Evolutionary conservation across 2,888 invertebrate species (phyloP).

Genomic region (Trachelus troglodyta): DNA sequence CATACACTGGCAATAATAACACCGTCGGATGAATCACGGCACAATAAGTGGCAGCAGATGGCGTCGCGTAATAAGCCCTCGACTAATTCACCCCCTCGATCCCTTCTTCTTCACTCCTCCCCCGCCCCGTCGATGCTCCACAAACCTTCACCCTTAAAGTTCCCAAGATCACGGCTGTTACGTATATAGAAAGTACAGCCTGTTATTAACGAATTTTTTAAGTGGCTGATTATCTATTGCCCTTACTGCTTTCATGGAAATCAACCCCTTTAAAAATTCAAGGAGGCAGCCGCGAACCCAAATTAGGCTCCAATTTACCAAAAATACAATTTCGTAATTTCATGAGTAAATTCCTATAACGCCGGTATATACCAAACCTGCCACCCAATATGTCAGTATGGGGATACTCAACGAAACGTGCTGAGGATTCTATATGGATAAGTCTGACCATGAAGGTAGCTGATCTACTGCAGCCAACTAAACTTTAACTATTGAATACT

Average conservation of each 20-base stretch:
- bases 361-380: not conserved
- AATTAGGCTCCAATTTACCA: not conserved
- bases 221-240: not conserved
- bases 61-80: constrained; percentile 36
- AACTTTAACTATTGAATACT: not conserved
- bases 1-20: constrained; percentile 25
- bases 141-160: not conserved
- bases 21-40: constrained; percentile 31
- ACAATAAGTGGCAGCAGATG: constrained; percentile 46
- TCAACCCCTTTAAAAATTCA: not conserved
- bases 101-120: not conserved
- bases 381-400: too few species aligned
- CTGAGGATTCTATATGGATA: not conserved
- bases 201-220: not conserved
- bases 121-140: not conserved
- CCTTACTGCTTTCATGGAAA: not conserved
- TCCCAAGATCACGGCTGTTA: not conserved
- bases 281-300: not conserved
- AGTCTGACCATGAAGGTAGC: not conserved
- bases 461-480: not conserved
- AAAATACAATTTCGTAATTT: not conserved
- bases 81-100: constrained; percentile 27
- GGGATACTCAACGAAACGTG: not conserved
- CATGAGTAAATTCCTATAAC: not conserved
- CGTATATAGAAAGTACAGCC: not conserved